A percentile compares a stretch with the other conserved stretches of the same genome.
Evolutionary conservation across 2,888 invertebrate genomes (phyloP).

Genomic region (Conistra vaccinii): DNA sequence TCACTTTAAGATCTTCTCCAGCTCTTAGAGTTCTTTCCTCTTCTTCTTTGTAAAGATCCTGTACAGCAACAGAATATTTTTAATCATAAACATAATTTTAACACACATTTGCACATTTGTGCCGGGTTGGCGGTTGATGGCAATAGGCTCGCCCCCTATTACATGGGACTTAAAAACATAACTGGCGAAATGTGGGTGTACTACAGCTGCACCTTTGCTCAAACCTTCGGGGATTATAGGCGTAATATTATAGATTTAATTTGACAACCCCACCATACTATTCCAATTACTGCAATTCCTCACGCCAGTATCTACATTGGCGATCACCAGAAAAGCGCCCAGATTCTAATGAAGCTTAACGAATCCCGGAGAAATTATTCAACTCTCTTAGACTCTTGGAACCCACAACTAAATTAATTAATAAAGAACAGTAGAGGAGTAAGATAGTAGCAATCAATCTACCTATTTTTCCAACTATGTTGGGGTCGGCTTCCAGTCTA

Average conservation of each 20-base stretch:
- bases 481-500: too few relatives aligned
- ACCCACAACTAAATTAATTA: neutral
- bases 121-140: too few relatives aligned
- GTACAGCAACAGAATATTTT: constrained; percentile 53
- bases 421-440: neutral
- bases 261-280: neutral
- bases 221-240: too few relatives aligned
- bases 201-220: too few relatives aligned
- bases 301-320: neutral
- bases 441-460: neutral
- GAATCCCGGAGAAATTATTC: too few relatives aligned
- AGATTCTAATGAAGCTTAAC: neutral
- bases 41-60: constrained; percentile 89
- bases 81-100: neutral
- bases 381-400: too few relatives aligned
- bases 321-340: neutral
- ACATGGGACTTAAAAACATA: too few relatives aligned
- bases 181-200: too few relatives aligned
- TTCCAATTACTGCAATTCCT: neutral
- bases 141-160: too few relatives aligned
- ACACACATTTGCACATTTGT: too few relatives aligned
- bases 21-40: constrained; percentile 68
- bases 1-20: constrained; percentile 83
- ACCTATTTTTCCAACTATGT: too few relatives aligned
- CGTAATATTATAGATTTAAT: neutral